Evolutionary conservation across 2,113 vertebrate species (phyloP), one percentile per base, ranked within the genome.

Genomic region (Colinus virginianus): DNA sequence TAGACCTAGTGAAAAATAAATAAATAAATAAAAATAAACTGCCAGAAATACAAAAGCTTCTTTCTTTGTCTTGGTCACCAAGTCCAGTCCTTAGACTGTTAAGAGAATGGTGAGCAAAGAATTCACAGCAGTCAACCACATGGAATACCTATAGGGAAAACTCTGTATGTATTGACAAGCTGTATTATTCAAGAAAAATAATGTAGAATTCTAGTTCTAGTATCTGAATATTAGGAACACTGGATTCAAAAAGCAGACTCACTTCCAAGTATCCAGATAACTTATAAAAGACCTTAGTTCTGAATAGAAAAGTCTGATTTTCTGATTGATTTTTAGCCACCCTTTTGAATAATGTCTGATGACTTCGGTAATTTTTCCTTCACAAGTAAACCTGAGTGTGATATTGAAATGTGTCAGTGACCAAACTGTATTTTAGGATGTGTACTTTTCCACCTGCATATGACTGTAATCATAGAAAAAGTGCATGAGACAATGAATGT

Each of bases 41-140:
- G 0, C 1, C 22, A 72, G 30, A 23, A 1, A n/a, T 43, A 69
- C 2, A 36, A 43, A 77, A 58, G 16, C 0, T 15, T 43, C 79
- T 68, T 55, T 40, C 16, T 28, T 79, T 48, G 34, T 8, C 5
- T 7, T 1, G 0, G 13, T 55, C 4, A 5, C 26, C 30, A 63
- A 80, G 62, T 45, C 25, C 32, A 89, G 18, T 1, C 17, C 20
- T 49, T 30, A 59, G 13, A 36, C 4, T n/a, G 8, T n/a, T 15
- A 75, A 51, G 45, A 87, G 90, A 82, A 89, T 13, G 17, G 7
- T 45, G 21, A 84, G 32, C 19, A 36, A 49, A 68, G 32, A 26
- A 51, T 70, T 70, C 67, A 28, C 6, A 63, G 46, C 16, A 70
- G 19, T 45, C 34, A 84, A 40, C 8, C 53, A 26, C 30, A 40